Conservation (phyloP, 2,888 invertebrate genomes). For the Argyra leucocephala region DNA sequence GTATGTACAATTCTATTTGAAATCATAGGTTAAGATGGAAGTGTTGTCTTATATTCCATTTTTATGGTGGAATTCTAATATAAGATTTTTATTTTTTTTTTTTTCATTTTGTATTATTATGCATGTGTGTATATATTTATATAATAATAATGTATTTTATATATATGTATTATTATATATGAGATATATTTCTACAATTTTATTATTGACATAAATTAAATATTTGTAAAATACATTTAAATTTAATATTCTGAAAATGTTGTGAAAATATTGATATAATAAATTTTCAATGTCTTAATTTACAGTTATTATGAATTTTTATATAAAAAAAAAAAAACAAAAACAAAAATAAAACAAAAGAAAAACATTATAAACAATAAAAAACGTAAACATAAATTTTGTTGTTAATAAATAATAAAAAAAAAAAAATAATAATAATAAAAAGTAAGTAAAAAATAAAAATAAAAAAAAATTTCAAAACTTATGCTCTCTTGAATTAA, state of each 20-base stretch:
- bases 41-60: neutral
- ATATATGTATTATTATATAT: neutral
- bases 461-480: too few species aligned
- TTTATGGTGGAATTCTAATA: neutral
- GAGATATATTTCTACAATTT: neutral
- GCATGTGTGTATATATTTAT: neutral
- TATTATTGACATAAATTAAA: constrained; percentile 1
- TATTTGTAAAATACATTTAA: neutral
- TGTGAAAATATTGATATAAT: neutral
- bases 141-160: neutral
- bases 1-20: neutral
- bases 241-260: neutral
- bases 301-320: neutral
- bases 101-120: neutral
- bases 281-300: neutral
- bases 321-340: too few species aligned
- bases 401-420: too few species aligned
- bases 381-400: too few species aligned
- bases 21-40: too few species aligned
- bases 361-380: too few species aligned
- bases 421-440: too few species aligned
- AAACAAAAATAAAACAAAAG: too few species aligned
- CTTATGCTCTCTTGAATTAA: too few species aligned
- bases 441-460: too few species aligned
- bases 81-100: neutral